Percentiles rank a stretch among this genome's conserved stretches.
phyloP scores from a whole-genome alignment of 1,140 invertebrate species.

The Rhopalosiphum padi region DNA sequence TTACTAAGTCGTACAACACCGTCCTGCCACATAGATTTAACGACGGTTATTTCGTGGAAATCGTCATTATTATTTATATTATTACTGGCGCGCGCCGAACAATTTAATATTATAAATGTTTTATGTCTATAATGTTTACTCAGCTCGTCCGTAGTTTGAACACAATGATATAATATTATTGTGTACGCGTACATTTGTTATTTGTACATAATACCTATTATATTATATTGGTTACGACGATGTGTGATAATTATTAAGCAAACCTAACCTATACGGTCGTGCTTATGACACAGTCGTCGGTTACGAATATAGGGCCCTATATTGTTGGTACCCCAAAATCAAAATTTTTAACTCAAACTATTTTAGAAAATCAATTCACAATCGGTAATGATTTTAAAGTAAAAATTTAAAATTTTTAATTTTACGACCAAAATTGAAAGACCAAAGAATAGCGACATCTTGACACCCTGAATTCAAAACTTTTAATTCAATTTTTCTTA shows the following conservation, averaged over 20 bases:
- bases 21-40: background rate
- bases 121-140: background rate
- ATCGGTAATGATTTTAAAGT: background rate
- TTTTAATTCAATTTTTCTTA: background rate
- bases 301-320: too few species aligned
- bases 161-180: background rate
- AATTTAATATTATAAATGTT: background rate
- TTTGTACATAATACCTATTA: background rate
- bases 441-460: too few species aligned
- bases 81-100: background rate
- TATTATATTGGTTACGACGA: background rate
- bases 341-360: background rate
- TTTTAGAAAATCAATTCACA: background rate
- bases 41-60: background rate
- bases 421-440: too few species aligned
- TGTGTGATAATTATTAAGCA: background rate
- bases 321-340: too few species aligned
- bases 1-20: background rate
- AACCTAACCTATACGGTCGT: background rate
- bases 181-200: too few species aligned
- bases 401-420: too few species aligned
- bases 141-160: background rate
- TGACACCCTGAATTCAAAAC: background rate
- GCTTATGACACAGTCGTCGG: background rate
- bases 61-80: slow-evolving; percentile 6